Evolutionary conservation across 2,888 invertebrate genomes (phyloP).

Genomic region (Litoditis marina): DNA sequence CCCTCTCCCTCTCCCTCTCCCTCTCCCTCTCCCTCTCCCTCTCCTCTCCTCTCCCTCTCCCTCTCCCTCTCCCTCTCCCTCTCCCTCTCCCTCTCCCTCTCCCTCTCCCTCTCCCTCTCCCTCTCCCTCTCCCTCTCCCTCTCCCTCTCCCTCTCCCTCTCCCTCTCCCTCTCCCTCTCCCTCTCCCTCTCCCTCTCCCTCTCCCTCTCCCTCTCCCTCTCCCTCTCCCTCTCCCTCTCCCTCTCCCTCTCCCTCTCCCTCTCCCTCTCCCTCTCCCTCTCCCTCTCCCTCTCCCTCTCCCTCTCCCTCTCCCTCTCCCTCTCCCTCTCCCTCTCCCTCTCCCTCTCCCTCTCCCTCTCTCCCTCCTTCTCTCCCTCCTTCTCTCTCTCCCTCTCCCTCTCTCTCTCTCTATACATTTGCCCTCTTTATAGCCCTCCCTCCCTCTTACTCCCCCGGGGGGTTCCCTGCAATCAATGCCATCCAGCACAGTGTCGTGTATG

Average conservation of each 20-base stretch:
- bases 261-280: background rate
- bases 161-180: background rate
- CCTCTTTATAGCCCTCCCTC: too few relatives aligned
- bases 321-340: background rate
- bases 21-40: constrained; percentile 16
- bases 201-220: too few relatives aligned
- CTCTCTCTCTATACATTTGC: too few relatives aligned
- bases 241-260: background rate
- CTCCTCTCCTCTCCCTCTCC: constrained; percentile 10
- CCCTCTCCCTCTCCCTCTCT: constrained; percentile 13
- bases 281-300: background rate
- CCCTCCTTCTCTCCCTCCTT: constrained; percentile 23
- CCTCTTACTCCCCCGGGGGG: too few relatives aligned
- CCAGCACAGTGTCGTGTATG: too few relatives aligned
- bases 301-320: background rate
- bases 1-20: constrained; percentile 14
- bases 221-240: constrained; percentile 3
- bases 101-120: constrained; percentile 5
- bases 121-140: constrained; percentile 8
- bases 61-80: background rate
- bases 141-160: constrained; percentile 1
- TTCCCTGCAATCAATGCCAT: too few relatives aligned
- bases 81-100: constrained; percentile 5
- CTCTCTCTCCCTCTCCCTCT: constrained; percentile 6
- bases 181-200: background rate